Base-by-base conservation (phyloP, 1,140 invertebrate genomes). In the Trissolcus basalis region DNA sequence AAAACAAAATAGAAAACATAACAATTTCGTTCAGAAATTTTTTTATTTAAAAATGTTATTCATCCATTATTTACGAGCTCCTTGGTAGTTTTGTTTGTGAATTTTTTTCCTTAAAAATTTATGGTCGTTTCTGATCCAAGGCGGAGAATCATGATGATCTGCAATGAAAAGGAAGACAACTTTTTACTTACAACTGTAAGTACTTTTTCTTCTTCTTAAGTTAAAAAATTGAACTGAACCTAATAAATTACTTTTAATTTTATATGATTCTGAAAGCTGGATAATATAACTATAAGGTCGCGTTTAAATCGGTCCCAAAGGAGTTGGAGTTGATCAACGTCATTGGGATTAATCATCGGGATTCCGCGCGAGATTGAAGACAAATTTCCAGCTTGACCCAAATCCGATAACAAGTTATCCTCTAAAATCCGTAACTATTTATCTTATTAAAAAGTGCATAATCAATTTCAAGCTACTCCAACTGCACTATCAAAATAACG, bases 261-360 rank as follows among this genome's bases (percentile, higher is more conserved):
- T 8, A 44, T 8, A 44, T 44, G 4, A 12, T 14, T 12, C 43
- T 13, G 6, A 27, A 6, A 27, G 19, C 19, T 27, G 19, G 36
- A n/a, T 3, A 39, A 39, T 39, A 4, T 11, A 39, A 39, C 36
- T 39, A 1, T 39, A 36, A 45, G 10, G 45, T 59, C 32, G 36
- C 44, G 12, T 49, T 59, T 48, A 60, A 50, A 14, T 60, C 36
- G 16, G 47, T 41, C 56, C 32, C 32, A 15, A 16, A 7, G 14
- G 58, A 61, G 19, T 54, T 54, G 16, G 33, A 64, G 13, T 64
- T 54, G 50, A 64, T 64, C 60, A 55, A 33, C 54, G 60, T 55
- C 50, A 54, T 55, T 54, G 43, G 50, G 60, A 64, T 64, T 64
- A 48, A 64, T 64, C 50, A 64, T 54, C 54, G 50, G 50, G 50